These are phyloP conservation scores for Bactericera cockerelli DNA, from an alignment of 1,140 invertebrate species.

Conservation along the genomic window DNA sequence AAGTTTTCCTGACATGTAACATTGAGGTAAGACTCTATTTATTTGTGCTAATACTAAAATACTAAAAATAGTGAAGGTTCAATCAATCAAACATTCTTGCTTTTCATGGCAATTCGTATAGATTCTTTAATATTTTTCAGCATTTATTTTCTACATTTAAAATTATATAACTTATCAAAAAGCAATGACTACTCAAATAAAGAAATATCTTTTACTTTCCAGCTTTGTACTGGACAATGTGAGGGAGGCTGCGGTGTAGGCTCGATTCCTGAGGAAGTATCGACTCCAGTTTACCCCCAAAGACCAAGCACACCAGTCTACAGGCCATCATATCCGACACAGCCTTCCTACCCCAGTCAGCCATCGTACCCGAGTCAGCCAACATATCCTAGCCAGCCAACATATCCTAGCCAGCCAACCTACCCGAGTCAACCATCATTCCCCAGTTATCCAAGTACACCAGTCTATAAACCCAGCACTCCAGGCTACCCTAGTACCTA, in stretches of 20 bases:
- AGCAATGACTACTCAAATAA: no score
- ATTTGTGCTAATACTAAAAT: no score
- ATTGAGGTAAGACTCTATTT: conserved; percentile 50
- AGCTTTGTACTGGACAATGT: conserved; percentile 29
- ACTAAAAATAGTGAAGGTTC: no score
- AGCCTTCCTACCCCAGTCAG: not conserved
- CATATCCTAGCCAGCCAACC: conserved; percentile 23
- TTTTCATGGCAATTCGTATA: no score
- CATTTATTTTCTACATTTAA: no score
- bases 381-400: conserved; percentile 13
- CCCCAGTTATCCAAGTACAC: conserved; percentile 22
- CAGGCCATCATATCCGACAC: not conserved
- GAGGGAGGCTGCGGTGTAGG: conserved; percentile 19
- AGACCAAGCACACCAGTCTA: not conserved
- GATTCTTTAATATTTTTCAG: no score
- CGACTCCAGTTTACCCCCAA: not conserved
- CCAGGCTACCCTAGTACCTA: conserved; percentile 26
- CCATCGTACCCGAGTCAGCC: conserved; percentile 17
- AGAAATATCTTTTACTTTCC: conserved; percentile 12
- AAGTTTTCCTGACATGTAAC: conserved; percentile 58
- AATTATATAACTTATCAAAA: no score
- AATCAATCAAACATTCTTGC: no score
- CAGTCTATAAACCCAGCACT: conserved; percentile 19
- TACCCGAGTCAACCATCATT: conserved; percentile 19
- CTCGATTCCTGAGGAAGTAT: not conserved